Percentiles rank a stretch among this genome's conserved stretches.
phyloP scores from a whole-genome alignment of 1,140 invertebrate species.

The Trichoplusia ni region DNA sequence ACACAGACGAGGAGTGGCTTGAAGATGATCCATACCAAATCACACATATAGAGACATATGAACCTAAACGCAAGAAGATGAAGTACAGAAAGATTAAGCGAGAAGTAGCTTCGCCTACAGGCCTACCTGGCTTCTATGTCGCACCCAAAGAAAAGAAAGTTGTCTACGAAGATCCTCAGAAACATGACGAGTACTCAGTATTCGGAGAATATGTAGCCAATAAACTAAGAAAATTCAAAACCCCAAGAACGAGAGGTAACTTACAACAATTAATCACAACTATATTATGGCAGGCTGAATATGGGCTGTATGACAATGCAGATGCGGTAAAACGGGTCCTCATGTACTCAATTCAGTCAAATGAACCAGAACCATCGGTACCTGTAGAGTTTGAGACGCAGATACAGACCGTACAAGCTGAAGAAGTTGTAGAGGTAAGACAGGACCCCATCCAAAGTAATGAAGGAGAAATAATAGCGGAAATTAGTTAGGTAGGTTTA shows the following conservation, averaged over 20 bases:
- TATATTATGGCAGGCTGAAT: constrained; percentile 74
- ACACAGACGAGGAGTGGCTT: constrained; percentile 70
- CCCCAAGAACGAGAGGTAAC: constrained; percentile 59
- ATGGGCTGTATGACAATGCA: constrained; percentile 70
- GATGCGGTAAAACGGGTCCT: constrained; percentile 67
- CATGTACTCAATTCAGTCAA: constrained; percentile 55
- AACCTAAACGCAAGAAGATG: constrained; percentile 56
- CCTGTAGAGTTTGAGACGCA: constrained; percentile 18
- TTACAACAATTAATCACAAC: constrained; percentile 74
- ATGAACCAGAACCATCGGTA: constrained; percentile 35
- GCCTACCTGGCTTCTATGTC: constrained; percentile 41
- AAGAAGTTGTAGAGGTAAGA: constrained; percentile 30
- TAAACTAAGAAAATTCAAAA: constrained; percentile 69
- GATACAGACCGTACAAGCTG: constrained; percentile 25
- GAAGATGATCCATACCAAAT: constrained; percentile 66
- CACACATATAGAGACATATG: constrained; percentile 53
- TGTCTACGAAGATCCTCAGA: constrained; percentile 41
- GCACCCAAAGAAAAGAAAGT: constrained; percentile 48
- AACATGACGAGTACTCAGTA: constrained; percentile 64
- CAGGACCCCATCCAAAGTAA: constrained; percentile 37
- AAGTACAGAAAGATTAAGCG: constrained; percentile 64
- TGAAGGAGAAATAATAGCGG: constrained; percentile 26
- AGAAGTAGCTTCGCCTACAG: constrained; percentile 55
- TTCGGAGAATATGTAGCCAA: constrained; percentile 74
- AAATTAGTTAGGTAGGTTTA: background rate